These are phyloP conservation scores for Callyntrura sp. DNA, from an alignment of 2,888 invertebrate genomes.

Conservation along the genomic window DNA sequence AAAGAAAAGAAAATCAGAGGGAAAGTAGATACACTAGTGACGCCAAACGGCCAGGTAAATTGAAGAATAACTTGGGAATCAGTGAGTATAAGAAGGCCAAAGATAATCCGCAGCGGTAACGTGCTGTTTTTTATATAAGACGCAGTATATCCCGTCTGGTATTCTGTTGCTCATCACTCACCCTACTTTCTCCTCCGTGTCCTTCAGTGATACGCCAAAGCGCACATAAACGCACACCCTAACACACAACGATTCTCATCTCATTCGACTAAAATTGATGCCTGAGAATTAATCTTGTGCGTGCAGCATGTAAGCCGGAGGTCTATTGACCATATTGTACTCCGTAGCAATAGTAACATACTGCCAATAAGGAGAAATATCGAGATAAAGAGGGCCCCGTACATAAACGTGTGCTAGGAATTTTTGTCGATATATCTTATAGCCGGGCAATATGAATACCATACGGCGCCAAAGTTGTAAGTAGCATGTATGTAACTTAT, in stretches of 20 bases:
- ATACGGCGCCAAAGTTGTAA: no score
- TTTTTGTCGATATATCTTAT: no score
- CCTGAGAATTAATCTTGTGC: conserved; percentile 79
- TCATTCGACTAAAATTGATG: conserved; percentile 78
- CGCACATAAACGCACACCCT: neutral
- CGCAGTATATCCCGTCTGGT: neutral
- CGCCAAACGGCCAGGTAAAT: conserved; percentile 3
- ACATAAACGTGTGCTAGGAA: neutral
- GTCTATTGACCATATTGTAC: conserved; percentile 38
- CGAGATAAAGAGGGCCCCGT: neutral
- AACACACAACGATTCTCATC: neutral
- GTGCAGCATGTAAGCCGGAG: conserved; percentile 51
- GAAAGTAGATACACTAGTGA: neutral
- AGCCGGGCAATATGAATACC: no score
- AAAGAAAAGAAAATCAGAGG: neutral
- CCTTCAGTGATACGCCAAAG: conserved; percentile 30
- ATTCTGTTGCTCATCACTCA: neutral
- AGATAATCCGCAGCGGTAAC: conserved; percentile 3
- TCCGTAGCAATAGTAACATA: neutral
- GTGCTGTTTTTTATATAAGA: neutral
- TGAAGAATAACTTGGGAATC: neutral
- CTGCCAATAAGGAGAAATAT: neutral
- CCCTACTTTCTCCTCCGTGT: conserved; percentile 3
- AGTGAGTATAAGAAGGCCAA: no score
- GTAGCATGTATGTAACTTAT: no score